Base-by-base conservation (phyloP, 2,888 invertebrate species). In the Griposia aprilina region DNA sequence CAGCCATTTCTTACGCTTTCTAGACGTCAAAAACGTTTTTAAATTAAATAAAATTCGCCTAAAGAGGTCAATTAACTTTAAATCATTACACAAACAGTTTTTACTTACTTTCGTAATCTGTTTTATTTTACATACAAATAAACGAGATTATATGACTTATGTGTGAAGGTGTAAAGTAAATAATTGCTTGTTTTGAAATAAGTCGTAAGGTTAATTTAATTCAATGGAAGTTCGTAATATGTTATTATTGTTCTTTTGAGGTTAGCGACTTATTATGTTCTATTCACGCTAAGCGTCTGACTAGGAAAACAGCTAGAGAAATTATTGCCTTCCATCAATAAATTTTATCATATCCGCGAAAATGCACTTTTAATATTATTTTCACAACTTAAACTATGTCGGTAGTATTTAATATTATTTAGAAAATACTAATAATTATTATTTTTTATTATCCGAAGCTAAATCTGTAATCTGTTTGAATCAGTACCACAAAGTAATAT, bases 31-130 rank as follows among this genome's bases (percentile, higher is more conserved):
- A 84, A 82, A 66, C 57, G 30, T 74, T 52, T 50, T 74, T 20
- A 63, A 75, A 70, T 70, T 45, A 72, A 86, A 79, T 68, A 67
- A 84, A 82, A 80, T 67, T 74, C 60, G 60, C 48, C n/a, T 30
- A 76, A 78, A 85, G 81, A 85, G 88, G 87, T 88, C 87, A 80
- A 76, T 78, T 77, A 82, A 81, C 88, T 82, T 69, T 69, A 77
- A 86, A 87, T 78, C 70, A 79, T 62, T 85, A 77, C 74, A 68
- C 80, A 75, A 75, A 79, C 75, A 66, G 65, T 82, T 79, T 83
- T 81, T 74, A 83, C 72, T 78, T 4, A 72, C 57, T 88, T 87
- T 88, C 71, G 86, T 88, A 86, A 82, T 85, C 55, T 73, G 62
- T 62, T 41, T 67, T 77, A 74, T 77, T 75, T 78, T 72, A 81